Evolutionary conservation across 2,888 invertebrate genomes (phyloP).

Genomic region (Thysanoteuthis rhombus): DNA sequence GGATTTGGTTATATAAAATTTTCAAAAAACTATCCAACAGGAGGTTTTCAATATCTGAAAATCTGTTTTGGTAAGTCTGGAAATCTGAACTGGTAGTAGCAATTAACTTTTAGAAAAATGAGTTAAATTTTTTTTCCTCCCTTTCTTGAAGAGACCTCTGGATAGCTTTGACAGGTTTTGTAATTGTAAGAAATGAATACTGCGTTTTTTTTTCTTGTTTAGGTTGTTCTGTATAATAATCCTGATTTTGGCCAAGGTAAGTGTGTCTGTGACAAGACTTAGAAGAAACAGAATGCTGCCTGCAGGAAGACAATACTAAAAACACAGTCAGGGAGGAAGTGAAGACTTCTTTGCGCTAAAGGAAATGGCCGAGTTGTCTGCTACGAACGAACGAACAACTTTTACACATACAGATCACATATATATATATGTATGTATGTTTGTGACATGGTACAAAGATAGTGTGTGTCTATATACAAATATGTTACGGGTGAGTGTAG

Average conservation of each 20-base stretch:
- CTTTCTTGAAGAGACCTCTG: not conserved
- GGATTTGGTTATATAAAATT: not conserved
- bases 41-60: not conserved
- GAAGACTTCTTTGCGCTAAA: not conserved
- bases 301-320: constrained; percentile 12
- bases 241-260: not conserved
- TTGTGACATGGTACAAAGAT: not conserved
- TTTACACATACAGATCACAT: not conserved
- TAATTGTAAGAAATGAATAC: not conserved
- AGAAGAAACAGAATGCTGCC: not conserved
- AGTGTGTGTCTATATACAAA: not conserved
- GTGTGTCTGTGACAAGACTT: not conserved
- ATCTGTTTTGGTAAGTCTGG: too few species aligned
- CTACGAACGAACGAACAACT: not conserved
- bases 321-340: not conserved
- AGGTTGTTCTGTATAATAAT: not conserved
- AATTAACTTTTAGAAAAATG: not conserved
- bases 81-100: not conserved
- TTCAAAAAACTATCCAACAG: not conserved
- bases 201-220: not conserved
- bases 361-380: not conserved
- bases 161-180: not conserved
- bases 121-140: not conserved
- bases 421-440: not conserved
- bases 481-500: not conserved